phyloP scores from a whole-genome alignment of 2,888 invertebrate species.

The Ethmia dodecea region DNA sequence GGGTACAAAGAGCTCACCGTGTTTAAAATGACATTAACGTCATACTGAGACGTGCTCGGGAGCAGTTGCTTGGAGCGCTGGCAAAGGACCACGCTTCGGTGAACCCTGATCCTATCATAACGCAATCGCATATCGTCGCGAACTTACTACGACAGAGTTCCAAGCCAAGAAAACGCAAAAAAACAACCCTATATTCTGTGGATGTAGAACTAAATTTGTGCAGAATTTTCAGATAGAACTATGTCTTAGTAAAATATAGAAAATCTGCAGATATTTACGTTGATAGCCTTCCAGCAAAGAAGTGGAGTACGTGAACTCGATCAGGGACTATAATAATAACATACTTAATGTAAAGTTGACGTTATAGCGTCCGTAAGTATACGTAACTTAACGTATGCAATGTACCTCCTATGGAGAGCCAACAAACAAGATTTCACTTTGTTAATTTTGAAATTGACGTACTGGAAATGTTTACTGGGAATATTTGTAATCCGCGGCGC shows the following conservation, averaged over 20 bases:
- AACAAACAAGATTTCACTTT: not conserved
- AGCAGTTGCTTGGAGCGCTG: constrained; percentile 39
- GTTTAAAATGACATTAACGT: constrained; percentile 61
- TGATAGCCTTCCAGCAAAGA: constrained; percentile 68
- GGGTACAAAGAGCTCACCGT: constrained; percentile 39
- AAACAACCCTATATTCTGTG: constrained; percentile 34
- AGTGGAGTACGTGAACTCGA: constrained; percentile 69
- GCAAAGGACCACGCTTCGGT: constrained; percentile 53
- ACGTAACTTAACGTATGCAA: not conserved
- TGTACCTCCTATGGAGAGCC: no score
- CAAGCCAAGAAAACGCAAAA: constrained; percentile 13
- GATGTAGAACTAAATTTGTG: constrained; percentile 19
- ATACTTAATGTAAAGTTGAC: constrained; percentile 52
- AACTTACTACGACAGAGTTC: constrained; percentile 36
- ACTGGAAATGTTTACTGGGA: no score
- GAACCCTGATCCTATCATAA: constrained; percentile 75
- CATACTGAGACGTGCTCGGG: constrained; percentile 47
- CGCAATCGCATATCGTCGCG: constrained; percentile 63
- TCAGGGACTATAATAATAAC: constrained; percentile 61
- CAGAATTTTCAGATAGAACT: constrained; percentile 24
- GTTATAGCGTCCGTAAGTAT: constrained; percentile 49
- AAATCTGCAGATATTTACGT: constrained; percentile 72
- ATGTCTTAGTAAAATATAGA: constrained; percentile 28
- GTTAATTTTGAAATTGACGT: not conserved
- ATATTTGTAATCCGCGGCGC: no score